Evolutionary conservation across 2,888 invertebrate species (phyloP), one percentile per base, ranked within the genome.

Genomic region (Aphrophora alni): DNA sequence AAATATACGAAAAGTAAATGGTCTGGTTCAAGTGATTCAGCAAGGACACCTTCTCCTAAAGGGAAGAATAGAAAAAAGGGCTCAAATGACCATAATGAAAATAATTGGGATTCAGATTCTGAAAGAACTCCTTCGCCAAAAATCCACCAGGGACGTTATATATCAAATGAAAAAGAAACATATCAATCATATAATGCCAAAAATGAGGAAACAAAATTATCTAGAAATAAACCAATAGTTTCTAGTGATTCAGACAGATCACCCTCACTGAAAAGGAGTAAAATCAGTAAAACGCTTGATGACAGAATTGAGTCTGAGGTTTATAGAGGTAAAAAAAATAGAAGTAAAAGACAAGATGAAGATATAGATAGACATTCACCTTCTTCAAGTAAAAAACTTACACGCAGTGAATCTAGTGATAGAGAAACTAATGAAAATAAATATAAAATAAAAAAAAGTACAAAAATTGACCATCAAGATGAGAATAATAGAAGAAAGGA

Each of bases 401-500:
- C n/a, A 26, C 4, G 4, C 4, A 33, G 33, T 7, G 33, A 33
- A 33, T 26, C 14, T 71, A 28, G 27, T 17, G 27, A 78, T 68
- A 73, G 59, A 24, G 25, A 26, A 25, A 26, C 59, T 70, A 51
- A 33, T 27, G 71, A 77, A 24, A 73, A 44, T 17, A 51, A 71
- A 26, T 38, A 28, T n/a, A 72, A 77, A 24, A n/a, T 27, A 7
- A 26, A 59, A 21, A 59, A 77, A 21, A 68, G 68, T 77, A 80
- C 51, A 38, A 71, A 82, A 68, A 44, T 17, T 74, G 81, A 82
- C 28, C 38, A 81, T 14, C 79, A 78, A 59, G 27, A 78, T 38
- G 72, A 26, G 73, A 73, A 80, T 75, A 72, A 75, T 75, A 51
- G 75, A 59, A 70, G 68, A 82, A 75, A 12, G 70, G 79, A 78